These are phyloP conservation scores for Hyaena hyaena DNA, from an alignment of 2,113 vertebrate species.

Conservation along the genomic window DNA sequence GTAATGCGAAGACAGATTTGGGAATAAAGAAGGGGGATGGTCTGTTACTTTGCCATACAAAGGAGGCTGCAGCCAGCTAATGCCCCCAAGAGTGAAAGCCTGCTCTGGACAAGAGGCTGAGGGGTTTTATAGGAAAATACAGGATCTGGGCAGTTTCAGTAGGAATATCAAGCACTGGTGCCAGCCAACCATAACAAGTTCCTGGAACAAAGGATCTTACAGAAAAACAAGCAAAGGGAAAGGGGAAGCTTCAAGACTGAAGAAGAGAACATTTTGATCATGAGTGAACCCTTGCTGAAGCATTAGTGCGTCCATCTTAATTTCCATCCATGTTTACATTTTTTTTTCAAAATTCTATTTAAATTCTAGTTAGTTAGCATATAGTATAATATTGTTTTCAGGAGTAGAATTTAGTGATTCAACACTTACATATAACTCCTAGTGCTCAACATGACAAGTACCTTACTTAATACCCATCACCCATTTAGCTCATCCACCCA, in stretches of 20 bases:
- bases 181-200: not conserved
- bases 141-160: not conserved
- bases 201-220: not conserved
- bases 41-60: not conserved
- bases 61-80: not conserved
- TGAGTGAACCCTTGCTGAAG: not conserved
- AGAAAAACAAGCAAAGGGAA: not conserved
- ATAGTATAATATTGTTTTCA: too few species aligned
- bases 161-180: not conserved
- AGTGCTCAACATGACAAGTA: too few species aligned
- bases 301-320: not conserved
- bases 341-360: too few species aligned
- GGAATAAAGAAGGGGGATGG: not conserved
- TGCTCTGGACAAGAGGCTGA: not conserved
- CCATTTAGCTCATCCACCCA: too few species aligned
- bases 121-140: not conserved
- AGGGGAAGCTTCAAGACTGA: not conserved
- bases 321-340: not conserved
- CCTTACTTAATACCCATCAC: too few species aligned
- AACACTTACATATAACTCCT: too few species aligned
- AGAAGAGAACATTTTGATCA: not conserved
- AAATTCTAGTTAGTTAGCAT: too few species aligned
- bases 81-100: not conserved
- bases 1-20: not conserved
- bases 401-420: too few species aligned